A percentile compares a stretch with the other conserved stretches of the same genome.
Conservation (phyloP, 2,888 invertebrate species). For the Smittia aterrima region DNA sequence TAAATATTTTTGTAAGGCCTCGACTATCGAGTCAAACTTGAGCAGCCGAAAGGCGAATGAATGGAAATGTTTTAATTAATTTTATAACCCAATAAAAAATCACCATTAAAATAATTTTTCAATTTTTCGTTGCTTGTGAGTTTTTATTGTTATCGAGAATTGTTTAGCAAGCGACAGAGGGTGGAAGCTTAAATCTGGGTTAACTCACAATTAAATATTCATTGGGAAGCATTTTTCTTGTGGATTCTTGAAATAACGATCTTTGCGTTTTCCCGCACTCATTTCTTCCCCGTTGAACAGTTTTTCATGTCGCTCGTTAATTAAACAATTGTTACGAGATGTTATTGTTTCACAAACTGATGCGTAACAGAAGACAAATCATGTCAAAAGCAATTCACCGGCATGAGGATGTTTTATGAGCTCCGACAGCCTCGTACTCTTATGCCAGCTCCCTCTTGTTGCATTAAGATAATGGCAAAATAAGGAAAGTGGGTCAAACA, state of each 20-base stretch:
- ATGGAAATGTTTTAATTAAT: constrained; percentile 7
- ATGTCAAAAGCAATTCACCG: constrained; percentile 13
- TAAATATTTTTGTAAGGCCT: not conserved
- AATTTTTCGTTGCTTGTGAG: not conserved
- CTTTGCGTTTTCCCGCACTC: not conserved
- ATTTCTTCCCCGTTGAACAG: not conserved
- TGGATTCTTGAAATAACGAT: not conserved
- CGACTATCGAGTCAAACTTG: not conserved
- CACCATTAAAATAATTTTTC: constrained; percentile 11
- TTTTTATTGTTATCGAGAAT: not conserved
- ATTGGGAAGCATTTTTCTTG: not conserved
- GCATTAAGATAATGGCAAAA: constrained; percentile 14
- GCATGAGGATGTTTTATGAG: constrained; percentile 13
- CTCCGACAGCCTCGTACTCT: not conserved
- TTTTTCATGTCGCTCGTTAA: not conserved
- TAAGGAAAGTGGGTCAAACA: constrained; percentile 8
- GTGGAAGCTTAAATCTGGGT: not conserved
- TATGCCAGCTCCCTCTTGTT: not conserved
- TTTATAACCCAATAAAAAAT: constrained; percentile 7
- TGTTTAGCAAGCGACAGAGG: not conserved
- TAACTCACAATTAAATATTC: constrained; percentile 21
- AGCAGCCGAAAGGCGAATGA: not conserved
- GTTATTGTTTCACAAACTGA: constrained; percentile 10
- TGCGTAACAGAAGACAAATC: constrained; percentile 16
- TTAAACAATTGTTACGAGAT: constrained; percentile 8